Evolutionary conservation across 1,140 invertebrate species (phyloP), one percentile per base, ranked within the genome.

Genomic region (Drosophila mayri): DNA sequence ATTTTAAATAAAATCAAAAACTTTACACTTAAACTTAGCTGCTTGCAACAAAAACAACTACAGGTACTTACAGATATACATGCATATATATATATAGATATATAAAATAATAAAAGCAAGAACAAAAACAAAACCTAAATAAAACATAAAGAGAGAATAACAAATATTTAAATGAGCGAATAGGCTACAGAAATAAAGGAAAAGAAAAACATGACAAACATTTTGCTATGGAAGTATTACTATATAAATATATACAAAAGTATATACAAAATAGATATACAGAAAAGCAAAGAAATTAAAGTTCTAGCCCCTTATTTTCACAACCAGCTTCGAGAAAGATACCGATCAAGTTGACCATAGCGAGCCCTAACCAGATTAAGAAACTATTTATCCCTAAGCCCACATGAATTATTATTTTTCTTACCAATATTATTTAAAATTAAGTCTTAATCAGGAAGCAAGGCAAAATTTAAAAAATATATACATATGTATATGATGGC

Each of bases 21-120:
- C 76, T 87, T 87, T 87, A 88, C 84, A 88, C 80, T 86, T 88
- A 88, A 88, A 75, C 80, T 88, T 88, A 88, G 84, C 84, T 88
- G 84, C 84, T 88, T 88, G 80, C 80, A 88, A 88, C 84, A 80
- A 87, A 86, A 87, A 87, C 79, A 88, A 87, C 82, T 87, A 87
- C 84, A 87, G 84, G 83, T 87, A 87, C 83, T 87, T 87, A 88
- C 83, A 87, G 79, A 87, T 86, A 86, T 82, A 81, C 68, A 85
- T 73, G 52, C 52, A 81, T 78, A 81, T 72, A 86, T 76, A 86
- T 64, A 71, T 66, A 74, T 55, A 77, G 67, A 76, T 55, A 49
- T 61, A 77, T 71, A 79, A 59, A 62, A 80, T 63, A 52, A 77
- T 65, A 76, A 55, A 63, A 63, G 32, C 44, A 54, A 73, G 46